These are phyloP conservation scores for Zoanthus gigantus DNA, from an alignment of 92 coral and sea anemone genomes.

Conservation along the genomic window DNA sequence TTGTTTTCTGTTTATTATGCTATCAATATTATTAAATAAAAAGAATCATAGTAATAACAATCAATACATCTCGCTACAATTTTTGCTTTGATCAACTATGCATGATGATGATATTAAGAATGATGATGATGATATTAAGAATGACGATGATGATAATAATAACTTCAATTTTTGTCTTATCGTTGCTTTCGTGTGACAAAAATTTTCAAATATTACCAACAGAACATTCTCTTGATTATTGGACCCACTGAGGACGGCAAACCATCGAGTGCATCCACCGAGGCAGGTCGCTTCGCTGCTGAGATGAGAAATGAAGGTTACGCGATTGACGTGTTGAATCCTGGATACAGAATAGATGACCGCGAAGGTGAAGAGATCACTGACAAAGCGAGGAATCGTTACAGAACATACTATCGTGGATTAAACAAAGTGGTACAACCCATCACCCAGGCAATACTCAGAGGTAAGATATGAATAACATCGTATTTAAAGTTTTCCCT, in stretches of 20 bases:
- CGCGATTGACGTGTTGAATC: constrained; percentile 28
- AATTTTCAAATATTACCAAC: not conserved
- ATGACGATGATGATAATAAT: too few relatives aligned
- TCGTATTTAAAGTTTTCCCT: not conserved
- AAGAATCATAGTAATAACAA: too few relatives aligned
- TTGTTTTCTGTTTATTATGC: too few relatives aligned
- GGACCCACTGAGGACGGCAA: constrained; percentile 48
- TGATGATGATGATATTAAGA: too few relatives aligned
- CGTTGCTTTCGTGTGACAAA: too few relatives aligned
- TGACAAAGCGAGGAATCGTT: constrained; percentile 14
- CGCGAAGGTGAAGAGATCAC: constrained; percentile 36
- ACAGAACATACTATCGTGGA: constrained; percentile 42
- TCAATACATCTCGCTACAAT: too few relatives aligned
- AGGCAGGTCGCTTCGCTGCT: constrained; percentile 9
- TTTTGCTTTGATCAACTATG: too few relatives aligned
- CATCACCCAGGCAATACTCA: not conserved
- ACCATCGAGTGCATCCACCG: constrained; percentile 1
- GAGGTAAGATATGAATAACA: constrained; percentile 19
- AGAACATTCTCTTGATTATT: constrained; percentile 31
- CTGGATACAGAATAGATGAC: constrained; percentile 38
- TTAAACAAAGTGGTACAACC: constrained; percentile 29
- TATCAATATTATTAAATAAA: too few relatives aligned
- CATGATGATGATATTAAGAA: too few relatives aligned
- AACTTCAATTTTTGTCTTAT: too few relatives aligned
- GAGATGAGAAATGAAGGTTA: constrained; percentile 3